A percentile compares a stretch with the other conserved stretches of the same genome.
Conservation (phyloP, 2,888 invertebrate genomes). For the Unio pictorum region DNA sequence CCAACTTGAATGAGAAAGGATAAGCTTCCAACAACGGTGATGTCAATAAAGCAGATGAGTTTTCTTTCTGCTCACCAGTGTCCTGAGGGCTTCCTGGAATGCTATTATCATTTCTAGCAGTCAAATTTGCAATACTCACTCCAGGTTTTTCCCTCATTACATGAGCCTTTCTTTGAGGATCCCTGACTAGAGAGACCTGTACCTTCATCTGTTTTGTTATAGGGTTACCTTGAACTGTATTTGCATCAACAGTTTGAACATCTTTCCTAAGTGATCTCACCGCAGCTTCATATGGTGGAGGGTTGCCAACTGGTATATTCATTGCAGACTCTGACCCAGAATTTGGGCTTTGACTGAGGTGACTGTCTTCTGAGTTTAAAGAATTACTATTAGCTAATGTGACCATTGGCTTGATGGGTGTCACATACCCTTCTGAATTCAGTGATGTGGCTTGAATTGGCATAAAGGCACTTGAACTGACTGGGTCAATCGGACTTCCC, state of each 20-base stretch:
- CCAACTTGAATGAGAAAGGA: constrained; percentile 47
- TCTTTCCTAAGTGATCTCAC: constrained; percentile 21
- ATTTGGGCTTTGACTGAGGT: not conserved
- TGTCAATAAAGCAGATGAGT: constrained; percentile 10
- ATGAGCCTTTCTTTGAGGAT: too few species aligned
- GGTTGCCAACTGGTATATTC: constrained; percentile 24
- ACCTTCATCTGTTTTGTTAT: too few species aligned
- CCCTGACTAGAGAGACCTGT: too few species aligned
- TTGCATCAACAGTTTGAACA: not conserved
- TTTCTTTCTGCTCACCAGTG: constrained; percentile 2
- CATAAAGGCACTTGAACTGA: constrained; percentile 50
- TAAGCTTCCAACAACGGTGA: not conserved
- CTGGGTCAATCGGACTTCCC: not conserved
- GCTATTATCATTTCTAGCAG: not conserved
- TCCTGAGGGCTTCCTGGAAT: constrained; percentile 2
- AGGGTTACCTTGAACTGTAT: not conserved
- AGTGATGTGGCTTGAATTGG: constrained; percentile 52
- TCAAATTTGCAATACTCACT: not conserved
- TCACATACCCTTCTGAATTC: constrained; percentile 32
- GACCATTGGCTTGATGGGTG: constrained; percentile 55
- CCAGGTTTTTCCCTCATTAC: not conserved
- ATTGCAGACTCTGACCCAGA: constrained; percentile 9
- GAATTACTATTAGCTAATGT: constrained; percentile 42
- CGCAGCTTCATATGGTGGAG: constrained; percentile 41
- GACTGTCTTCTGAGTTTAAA: not conserved